Percentiles rank a stretch among this genome's conserved stretches.
Evolutionary conservation across 2,113 vertebrate species (phyloP).

Genomic region (Neomonachus schauinslandi): DNA sequence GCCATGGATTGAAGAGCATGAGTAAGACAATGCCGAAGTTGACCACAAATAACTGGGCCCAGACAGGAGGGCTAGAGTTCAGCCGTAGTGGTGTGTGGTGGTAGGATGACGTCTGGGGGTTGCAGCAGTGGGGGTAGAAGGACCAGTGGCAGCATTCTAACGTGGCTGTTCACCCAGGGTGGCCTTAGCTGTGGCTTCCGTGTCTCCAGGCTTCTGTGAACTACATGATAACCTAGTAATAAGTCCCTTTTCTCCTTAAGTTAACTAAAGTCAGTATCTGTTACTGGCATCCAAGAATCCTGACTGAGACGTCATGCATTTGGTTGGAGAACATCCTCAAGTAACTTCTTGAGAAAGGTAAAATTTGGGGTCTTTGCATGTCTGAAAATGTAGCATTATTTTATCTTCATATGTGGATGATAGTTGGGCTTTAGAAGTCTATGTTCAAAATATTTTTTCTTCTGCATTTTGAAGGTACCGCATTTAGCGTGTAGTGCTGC

Average conservation of each 20-base stretch:
- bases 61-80: neutral
- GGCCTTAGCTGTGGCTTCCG: neutral
- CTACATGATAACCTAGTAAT: neutral
- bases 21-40: slow-evolving; percentile 8
- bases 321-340: slow-evolving; percentile 41
- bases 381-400: slow-evolving; percentile 37
- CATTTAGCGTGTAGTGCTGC: slow-evolving; percentile 22
- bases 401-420: slow-evolving; percentile 49
- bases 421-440: slow-evolving; percentile 53
- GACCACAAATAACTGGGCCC: neutral
- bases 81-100: neutral
- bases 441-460: slow-evolving; percentile 20
- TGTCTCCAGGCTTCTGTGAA: slow-evolving; percentile 37
- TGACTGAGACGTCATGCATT: neutral
- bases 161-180: neutral
- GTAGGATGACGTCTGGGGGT: neutral
- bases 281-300: neutral
- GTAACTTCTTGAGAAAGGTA: slow-evolving; percentile 50
- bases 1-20: neutral
- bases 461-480: slow-evolving; percentile 26
- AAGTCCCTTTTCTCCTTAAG: slow-evolving; percentile 44
- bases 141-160: neutral
- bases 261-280: slow-evolving; percentile 25
- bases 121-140: neutral
- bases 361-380: neutral